phyloP scores from a whole-genome alignment of 2,888 invertebrate species.

The Rapana venosa region DNA sequence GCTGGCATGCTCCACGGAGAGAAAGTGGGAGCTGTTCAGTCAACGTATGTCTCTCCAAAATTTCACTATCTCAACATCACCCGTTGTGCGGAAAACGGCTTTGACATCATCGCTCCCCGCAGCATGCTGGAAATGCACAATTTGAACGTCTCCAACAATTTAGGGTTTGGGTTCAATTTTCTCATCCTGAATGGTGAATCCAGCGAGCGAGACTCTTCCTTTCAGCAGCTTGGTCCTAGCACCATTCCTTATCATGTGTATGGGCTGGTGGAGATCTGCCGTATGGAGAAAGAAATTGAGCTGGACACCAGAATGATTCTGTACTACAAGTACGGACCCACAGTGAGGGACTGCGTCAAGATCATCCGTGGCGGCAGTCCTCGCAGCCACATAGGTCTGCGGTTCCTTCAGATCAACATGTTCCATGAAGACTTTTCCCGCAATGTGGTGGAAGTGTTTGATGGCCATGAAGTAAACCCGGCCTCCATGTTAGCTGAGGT shows the following conservation, averaged over 20 bases:
- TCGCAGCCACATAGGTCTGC: slow-evolving; percentile 92
- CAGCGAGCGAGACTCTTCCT: slow-evolving; percentile 87
- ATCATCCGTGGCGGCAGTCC: slow-evolving; percentile 90
- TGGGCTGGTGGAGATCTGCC: slow-evolving; percentile 97
- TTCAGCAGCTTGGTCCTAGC: slow-evolving; percentile 87
- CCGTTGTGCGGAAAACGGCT: slow-evolving; percentile 92
- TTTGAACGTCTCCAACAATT: slow-evolving; percentile 82
- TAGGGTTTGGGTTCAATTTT: slow-evolving; percentile 93
- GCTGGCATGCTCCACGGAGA: slow-evolving; percentile 97
- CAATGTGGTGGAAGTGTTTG: slow-evolving; percentile 91
- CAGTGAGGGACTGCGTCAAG: slow-evolving; percentile 97
- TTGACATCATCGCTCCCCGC: slow-evolving; percentile 93
- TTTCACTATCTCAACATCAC: slow-evolving; percentile 88
- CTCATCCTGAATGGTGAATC: slow-evolving; percentile 93
- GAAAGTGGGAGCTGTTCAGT: slow-evolving; percentile 92
- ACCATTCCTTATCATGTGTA: slow-evolving; percentile 92
- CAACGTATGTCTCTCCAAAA: slow-evolving; percentile 92
- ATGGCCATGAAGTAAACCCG: slow-evolving; percentile 92
- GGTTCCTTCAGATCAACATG: slow-evolving; percentile 76
- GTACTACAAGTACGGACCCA: slow-evolving; percentile 97
- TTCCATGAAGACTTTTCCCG: slow-evolving; percentile 80
- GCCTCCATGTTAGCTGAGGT: slow-evolving; percentile 59
- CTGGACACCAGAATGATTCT: slow-evolving; percentile 93
- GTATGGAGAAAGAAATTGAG: slow-evolving; percentile 92
- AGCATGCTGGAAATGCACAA: slow-evolving; percentile 82